phyloP scores from a whole-genome alignment of 2,113 vertebrate genomes.

The Otolemur garnettii region DNA sequence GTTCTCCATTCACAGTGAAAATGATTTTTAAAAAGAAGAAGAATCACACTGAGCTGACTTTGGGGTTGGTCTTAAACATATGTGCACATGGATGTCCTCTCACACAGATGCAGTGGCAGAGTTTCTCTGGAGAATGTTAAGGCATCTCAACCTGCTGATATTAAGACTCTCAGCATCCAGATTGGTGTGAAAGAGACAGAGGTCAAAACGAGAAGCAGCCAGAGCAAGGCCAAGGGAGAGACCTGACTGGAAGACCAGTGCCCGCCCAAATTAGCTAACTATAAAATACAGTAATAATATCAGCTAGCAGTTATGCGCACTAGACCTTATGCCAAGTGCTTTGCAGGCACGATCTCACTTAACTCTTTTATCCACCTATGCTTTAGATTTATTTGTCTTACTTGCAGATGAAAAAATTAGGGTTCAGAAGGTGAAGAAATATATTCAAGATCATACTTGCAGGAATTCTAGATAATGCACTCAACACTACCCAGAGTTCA shows the following conservation, averaged over 20 bases:
- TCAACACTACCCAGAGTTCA: neutral
- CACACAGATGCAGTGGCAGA: neutral
- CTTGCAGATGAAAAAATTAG: slow-evolving; percentile 20
- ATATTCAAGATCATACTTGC: neutral
- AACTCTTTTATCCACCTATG: neutral
- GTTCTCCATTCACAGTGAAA: neutral
- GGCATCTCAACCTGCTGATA: neutral
- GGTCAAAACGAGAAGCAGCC: neutral
- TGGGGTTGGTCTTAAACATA: neutral
- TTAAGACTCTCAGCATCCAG: neutral
- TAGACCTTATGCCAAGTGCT: neutral
- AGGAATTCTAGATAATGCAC: neutral
- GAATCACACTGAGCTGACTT: neutral
- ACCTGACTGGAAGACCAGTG: neutral
- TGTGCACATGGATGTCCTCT: neutral
- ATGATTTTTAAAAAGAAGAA: neutral
- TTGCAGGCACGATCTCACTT: neutral
- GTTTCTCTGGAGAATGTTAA: neutral
- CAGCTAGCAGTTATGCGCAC: neutral
- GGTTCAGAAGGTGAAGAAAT: slow-evolving; percentile 7
- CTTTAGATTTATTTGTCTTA: slow-evolving; percentile 42
- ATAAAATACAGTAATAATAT: neutral
- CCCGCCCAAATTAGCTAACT: neutral
- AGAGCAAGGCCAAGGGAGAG: neutral
- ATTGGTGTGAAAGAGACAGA: neutral